Evolutionary conservation across 2,113 vertebrate genomes (phyloP).

Genomic region (Sylvia atricapilla): DNA sequence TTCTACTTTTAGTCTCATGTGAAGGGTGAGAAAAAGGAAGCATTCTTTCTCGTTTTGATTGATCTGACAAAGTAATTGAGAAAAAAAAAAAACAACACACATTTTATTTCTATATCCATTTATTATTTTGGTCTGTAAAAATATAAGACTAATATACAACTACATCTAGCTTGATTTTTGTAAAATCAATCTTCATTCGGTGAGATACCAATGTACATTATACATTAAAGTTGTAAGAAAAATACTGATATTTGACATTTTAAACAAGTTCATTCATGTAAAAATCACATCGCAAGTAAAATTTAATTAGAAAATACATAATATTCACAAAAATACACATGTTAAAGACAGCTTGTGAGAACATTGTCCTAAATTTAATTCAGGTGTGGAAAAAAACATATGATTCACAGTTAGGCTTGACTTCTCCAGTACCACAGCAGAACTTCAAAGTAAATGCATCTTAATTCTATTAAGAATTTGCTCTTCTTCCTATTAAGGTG

Average conservation of each 20-base stretch:
- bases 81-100: neutral
- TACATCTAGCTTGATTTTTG: conserved; percentile 78
- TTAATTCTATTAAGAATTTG: conserved; percentile 47
- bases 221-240: conserved; percentile 83
- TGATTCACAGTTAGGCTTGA: conserved; percentile 80
- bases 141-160: conserved; percentile 78
- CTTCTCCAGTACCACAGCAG: conserved; percentile 54
- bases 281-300: conserved; percentile 82
- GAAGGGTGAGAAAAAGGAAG: neutral
- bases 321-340: conserved; percentile 76
- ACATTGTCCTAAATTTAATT: conserved; percentile 68
- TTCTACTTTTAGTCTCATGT: too few relatives aligned
- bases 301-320: conserved; percentile 83
- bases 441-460: conserved; percentile 49
- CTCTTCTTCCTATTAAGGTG: conserved; percentile 62
- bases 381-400: conserved; percentile 63
- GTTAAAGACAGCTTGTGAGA: conserved; percentile 72
- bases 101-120: conserved; percentile 67
- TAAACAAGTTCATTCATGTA: conserved; percentile 81
- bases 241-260: conserved; percentile 86
- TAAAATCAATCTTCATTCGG: conserved; percentile 80
- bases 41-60: neutral
- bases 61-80: neutral
- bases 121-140: conserved; percentile 81
- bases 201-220: conserved; percentile 79